phyloP scores from a whole-genome alignment of 2,797 vertebrate species.

The Florisuga fusca region DNA sequence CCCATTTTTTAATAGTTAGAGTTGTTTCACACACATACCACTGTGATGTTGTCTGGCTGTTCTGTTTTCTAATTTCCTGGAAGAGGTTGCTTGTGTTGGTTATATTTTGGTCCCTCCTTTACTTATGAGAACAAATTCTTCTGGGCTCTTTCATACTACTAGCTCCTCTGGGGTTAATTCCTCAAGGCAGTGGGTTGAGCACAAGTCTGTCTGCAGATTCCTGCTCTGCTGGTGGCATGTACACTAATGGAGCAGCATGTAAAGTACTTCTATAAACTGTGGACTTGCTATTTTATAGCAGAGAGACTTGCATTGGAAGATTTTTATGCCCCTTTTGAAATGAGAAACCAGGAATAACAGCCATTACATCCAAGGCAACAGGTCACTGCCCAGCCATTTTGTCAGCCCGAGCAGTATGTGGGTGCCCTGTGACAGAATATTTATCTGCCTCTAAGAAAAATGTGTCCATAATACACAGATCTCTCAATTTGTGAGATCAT shows the following conservation, averaged over 20 bases:
- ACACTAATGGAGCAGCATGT: not conserved
- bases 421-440: not conserved
- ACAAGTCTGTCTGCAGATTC: not conserved
- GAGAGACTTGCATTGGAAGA: not conserved
- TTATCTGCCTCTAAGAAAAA: not conserved
- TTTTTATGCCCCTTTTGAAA: constrained; percentile 39
- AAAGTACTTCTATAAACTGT: constrained; percentile 12
- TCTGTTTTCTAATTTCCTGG: not conserved
- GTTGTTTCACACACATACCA: not conserved
- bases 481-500: not conserved
- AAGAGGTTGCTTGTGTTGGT: not conserved
- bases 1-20: not conserved
- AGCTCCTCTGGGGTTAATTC: not conserved
- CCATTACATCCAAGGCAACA: not conserved
- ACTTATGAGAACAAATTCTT: not conserved
- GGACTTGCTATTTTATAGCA: constrained; percentile 17
- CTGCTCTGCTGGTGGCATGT: not conserved
- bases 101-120: not conserved
- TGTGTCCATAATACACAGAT: not conserved
- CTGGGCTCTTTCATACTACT: not conserved
- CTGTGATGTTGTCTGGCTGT: not conserved
- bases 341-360: constrained; percentile 18
- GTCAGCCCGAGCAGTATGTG: not conserved
- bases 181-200: not conserved
- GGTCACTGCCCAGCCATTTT: not conserved